Conservation (phyloP, 2,797 vertebrate genomes). For the Hypotaenidia okinawae region DNA sequence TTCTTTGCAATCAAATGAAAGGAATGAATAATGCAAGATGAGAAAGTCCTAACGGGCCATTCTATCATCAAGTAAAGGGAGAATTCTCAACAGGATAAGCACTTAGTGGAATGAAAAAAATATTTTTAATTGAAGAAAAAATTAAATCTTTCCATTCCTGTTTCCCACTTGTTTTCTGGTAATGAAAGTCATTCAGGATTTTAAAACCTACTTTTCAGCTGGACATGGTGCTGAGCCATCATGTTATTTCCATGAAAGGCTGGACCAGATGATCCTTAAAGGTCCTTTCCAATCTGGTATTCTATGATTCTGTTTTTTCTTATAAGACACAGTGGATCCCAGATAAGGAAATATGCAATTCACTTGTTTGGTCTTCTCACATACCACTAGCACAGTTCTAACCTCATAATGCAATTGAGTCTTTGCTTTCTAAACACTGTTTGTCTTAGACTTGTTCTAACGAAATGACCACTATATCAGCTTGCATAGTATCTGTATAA, state of each 20-base stretch:
- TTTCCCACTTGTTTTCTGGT: background rate
- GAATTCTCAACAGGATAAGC: background rate
- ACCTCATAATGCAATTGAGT: background rate
- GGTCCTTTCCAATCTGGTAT: too few species aligned
- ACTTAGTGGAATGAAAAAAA: background rate
- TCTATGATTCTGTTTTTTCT: background rate
- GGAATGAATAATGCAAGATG: background rate
- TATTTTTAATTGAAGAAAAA: background rate
- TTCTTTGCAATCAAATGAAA: background rate
- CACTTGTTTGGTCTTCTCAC: background rate
- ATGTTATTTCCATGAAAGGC: too few species aligned
- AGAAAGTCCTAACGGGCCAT: background rate
- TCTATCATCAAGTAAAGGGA: background rate
- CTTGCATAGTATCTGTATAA: background rate
- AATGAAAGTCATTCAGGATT: background rate
- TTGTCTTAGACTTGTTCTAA: background rate
- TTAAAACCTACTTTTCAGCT: background rate
- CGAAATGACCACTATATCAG: background rate
- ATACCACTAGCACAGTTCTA: fast-evolving
- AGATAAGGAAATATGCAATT: background rate
- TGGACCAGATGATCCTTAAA: too few species aligned
- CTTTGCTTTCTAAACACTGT: background rate
- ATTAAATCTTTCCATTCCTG: background rate
- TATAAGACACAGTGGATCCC: background rate
- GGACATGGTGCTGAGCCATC: too few species aligned